Evolutionary conservation across 2,797 vertebrate species (phyloP).

Genomic region (Sebastes minor): DNA sequence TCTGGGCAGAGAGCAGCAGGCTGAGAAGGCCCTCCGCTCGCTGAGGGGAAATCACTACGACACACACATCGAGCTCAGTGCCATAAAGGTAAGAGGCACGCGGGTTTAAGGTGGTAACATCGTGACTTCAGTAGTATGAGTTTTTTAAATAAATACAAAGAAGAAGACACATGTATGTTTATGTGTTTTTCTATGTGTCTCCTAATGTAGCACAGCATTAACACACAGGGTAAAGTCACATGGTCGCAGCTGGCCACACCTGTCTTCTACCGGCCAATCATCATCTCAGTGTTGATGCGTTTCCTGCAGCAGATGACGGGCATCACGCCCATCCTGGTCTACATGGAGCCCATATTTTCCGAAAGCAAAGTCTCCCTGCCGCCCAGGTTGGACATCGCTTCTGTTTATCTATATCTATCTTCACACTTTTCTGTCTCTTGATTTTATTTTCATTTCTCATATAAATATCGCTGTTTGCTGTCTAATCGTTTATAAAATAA

Average conservation of each 20-base stretch:
- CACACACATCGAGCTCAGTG: conserved; percentile 79
- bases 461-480: background rate
- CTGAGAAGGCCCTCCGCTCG: conserved; percentile 85
- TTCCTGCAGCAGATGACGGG: conserved; percentile 96
- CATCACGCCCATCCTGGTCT: conserved; percentile 88
- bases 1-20: conserved; percentile 80
- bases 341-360: conserved; percentile 79
- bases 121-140: background rate
- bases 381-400: conserved; percentile 33
- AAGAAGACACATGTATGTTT: background rate
- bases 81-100: conserved; percentile 79
- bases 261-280: conserved; percentile 86
- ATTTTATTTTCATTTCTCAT: background rate
- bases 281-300: conserved; percentile 89
- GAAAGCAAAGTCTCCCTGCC: conserved; percentile 62
- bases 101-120: background rate
- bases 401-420: background rate
- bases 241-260: conserved; percentile 84
- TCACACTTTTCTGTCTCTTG: background rate
- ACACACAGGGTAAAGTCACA: conserved; percentile 70
- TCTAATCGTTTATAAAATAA: background rate
- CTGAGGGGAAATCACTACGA: conserved; percentile 84
- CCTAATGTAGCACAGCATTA: conserved; percentile 67
- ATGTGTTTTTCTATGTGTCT: conserved; percentile 7
- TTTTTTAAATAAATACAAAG: background rate